These are phyloP conservation scores for Chloroceryle amazona DNA, from an alignment of 2,797 vertebrate genomes.

Conservation along the genomic window DNA sequence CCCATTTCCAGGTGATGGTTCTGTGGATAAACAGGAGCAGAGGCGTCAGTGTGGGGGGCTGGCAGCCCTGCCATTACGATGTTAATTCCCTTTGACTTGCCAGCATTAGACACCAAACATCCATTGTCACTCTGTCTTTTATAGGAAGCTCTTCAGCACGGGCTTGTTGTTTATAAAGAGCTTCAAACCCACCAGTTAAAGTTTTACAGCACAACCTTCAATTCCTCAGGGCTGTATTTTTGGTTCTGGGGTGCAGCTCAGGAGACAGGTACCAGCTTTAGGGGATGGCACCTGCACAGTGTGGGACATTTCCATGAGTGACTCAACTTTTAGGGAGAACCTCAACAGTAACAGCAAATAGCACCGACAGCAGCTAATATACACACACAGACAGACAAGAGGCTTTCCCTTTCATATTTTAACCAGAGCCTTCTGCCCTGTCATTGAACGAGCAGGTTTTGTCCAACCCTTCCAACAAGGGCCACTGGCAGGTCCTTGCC, in stretches of 20 bases:
- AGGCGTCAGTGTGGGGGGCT: not conserved
- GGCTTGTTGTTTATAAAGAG: not conserved
- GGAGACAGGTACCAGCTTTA: not conserved
- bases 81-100: not conserved
- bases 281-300: accelerated
- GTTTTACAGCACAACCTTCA: not conserved
- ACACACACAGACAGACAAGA: not conserved
- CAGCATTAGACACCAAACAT: not conserved
- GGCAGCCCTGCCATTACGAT: not conserved
- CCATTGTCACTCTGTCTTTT: not conserved
- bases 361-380: not conserved
- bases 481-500: not conserved
- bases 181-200: not conserved
- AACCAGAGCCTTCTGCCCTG: not conserved
- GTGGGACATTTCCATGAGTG: accelerated
- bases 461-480: not conserved
- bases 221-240: not conserved
- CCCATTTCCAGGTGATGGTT: not conserved
- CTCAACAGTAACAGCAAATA: not conserved
- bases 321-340: not conserved
- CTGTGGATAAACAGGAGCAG: not conserved
- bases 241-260: accelerated
- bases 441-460: accelerated
- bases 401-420: not conserved
- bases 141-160: accelerated